Conservation (phyloP, 2,888 invertebrate genomes). For the Syritta pipiens region DNA sequence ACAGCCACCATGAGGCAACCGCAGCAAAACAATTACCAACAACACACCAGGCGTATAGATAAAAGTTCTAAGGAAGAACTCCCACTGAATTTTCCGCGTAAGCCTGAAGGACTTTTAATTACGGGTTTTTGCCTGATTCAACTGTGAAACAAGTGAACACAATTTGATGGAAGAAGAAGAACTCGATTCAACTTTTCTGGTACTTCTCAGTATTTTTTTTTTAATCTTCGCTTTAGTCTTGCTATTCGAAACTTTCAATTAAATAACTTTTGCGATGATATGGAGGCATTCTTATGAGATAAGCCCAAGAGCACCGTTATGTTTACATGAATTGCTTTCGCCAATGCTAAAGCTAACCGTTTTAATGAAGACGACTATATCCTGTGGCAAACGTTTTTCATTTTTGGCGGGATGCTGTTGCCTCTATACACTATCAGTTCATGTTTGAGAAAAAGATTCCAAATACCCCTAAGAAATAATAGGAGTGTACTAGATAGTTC, state of each 20-base stretch:
- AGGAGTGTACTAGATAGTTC: too few relatives aligned
- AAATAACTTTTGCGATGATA: constrained; percentile 55
- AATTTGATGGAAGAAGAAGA: constrained; percentile 49
- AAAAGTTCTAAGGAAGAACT: constrained; percentile 27
- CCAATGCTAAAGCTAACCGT: constrained; percentile 25
- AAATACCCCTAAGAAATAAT: too few relatives aligned
- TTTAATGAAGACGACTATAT: constrained; percentile 49
- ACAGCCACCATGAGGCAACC: constrained; percentile 36
- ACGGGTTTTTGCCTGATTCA: constrained; percentile 58
- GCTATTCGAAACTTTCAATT: constrained; percentile 58
- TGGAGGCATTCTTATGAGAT: constrained; percentile 51
- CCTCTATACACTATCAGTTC: too few relatives aligned
- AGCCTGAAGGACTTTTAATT: constrained; percentile 66
- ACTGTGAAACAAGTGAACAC: constrained; percentile 61
- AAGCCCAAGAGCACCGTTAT: constrained; percentile 15
- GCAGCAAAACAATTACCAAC: constrained; percentile 44
- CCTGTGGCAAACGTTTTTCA: constrained; percentile 45
- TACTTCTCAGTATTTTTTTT: constrained; percentile 6
- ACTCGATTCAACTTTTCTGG: constrained; percentile 44
- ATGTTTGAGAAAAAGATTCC: too few relatives aligned
- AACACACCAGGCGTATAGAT: constrained; percentile 26
- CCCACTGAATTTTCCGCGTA: constrained; percentile 40
- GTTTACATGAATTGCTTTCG: constrained; percentile 29
- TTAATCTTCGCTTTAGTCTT: constrained; percentile 6
- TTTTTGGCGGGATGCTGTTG: constrained; percentile 33